Percentiles rank a stretch among this genome's conserved stretches.
phyloP scores from a whole-genome alignment of 2,888 invertebrate species.

The Siphonodentalium dalli region DNA sequence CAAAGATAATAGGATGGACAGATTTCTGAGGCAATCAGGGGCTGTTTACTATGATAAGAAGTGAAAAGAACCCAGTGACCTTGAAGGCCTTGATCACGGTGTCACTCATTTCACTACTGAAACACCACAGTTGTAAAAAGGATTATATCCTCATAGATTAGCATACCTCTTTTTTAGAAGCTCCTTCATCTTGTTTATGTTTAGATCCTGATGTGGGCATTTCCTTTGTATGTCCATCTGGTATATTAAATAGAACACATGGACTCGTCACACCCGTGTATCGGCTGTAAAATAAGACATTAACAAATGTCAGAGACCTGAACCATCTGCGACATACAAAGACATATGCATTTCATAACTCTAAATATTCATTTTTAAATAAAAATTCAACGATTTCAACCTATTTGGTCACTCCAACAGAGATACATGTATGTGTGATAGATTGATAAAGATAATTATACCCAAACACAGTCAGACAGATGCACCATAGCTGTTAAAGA shows the following conservation, averaged over 20 bases:
- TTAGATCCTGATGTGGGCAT: conserved; percentile 70
- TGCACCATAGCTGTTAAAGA: no score
- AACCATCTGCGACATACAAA: background rate
- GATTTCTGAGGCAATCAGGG: no score
- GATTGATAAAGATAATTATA: no score
- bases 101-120: no score
- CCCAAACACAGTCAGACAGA: no score
- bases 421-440: no score
- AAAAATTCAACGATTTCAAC: background rate
- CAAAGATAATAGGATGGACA: no score
- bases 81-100: no score
- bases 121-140: no score
- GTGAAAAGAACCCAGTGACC: no score
- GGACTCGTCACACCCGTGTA: conserved; percentile 78
- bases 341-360: background rate
- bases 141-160: no score
- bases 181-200: conserved; percentile 51
- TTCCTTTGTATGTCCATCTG: conserved; percentile 90
- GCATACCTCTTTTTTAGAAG: conserved; percentile 48
- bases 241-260: conserved; percentile 87
- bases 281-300: conserved; percentile 68
- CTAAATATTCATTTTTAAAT: background rate
- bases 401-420: background rate
- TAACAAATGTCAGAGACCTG: background rate
- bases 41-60: no score